These are phyloP conservation scores for Aspidiotus destructor DNA, from an alignment of 2,888 invertebrate genomes.

Conservation along the genomic window DNA sequence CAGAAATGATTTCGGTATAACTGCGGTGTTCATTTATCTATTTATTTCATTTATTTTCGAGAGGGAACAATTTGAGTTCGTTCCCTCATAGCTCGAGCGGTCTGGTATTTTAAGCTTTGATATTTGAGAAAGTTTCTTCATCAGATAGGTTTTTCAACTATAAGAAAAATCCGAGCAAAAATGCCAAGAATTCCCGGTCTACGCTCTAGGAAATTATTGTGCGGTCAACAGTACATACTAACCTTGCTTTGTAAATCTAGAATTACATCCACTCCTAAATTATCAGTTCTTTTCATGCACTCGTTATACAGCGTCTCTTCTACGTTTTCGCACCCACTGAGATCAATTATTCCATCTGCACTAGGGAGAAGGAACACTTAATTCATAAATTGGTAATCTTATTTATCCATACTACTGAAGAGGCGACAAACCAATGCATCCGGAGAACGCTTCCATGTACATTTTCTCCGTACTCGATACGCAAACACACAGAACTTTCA, in stretches of 20 bases:
- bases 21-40: too few relatives aligned
- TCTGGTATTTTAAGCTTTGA: too few relatives aligned
- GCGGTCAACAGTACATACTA: too few relatives aligned
- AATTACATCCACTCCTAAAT: slow-evolving; percentile 44
- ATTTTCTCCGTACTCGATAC: slow-evolving; percentile 42
- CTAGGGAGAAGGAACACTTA: background rate
- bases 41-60: too few relatives aligned
- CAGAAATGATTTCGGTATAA: too few relatives aligned
- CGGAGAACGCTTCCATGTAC: slow-evolving; percentile 41
- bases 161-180: too few relatives aligned
- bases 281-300: slow-evolving; percentile 44
- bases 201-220: too few relatives aligned
- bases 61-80: too few relatives aligned
- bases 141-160: too few relatives aligned
- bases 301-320: slow-evolving; percentile 39
- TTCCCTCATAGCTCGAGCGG: too few relatives aligned
- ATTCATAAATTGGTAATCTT: background rate
- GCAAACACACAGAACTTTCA: slow-evolving; percentile 44
- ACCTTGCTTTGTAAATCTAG: slow-evolving; percentile 39
- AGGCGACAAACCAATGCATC: slow-evolving; percentile 33
- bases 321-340: slow-evolving; percentile 9
- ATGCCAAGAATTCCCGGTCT: too few relatives aligned
- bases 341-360: slow-evolving; percentile 21
- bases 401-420: background rate
- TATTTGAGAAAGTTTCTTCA: too few relatives aligned